Evolutionary conservation across 2,888 invertebrate genomes (phyloP).

Genomic region (Icerya purchasi): DNA sequence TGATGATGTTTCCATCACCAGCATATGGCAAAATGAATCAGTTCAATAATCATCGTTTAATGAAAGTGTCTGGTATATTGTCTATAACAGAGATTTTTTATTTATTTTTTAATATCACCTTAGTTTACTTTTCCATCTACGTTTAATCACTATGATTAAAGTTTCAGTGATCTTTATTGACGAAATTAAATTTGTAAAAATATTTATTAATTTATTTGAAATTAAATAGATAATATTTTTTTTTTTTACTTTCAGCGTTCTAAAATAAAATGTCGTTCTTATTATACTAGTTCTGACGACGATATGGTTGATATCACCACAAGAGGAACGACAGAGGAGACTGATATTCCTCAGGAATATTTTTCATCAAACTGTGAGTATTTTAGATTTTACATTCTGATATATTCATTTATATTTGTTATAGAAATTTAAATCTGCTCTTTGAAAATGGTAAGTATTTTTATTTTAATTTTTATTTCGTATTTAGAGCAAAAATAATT

Average conservation of each 20-base stretch:
- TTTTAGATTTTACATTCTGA: not conserved
- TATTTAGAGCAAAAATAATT: too few relatives aligned
- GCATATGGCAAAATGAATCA: too few relatives aligned
- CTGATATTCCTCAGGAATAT: conserved; percentile 1
- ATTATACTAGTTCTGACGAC: conserved; percentile 31
- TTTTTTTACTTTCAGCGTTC: not conserved
- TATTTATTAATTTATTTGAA: not conserved
- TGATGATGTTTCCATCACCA: too few relatives aligned
- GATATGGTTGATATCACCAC: conserved; percentile 45
- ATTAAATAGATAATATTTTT: not conserved
- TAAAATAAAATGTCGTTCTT: conserved; percentile 6
- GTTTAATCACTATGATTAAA: too few relatives aligned
- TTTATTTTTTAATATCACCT: too few relatives aligned
- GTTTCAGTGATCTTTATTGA: too few relatives aligned
- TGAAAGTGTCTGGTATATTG: too few relatives aligned
- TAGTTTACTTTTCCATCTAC: too few relatives aligned
- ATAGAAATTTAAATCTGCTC: not conserved
- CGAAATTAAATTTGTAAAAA: too few relatives aligned
- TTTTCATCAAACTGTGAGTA: not conserved
- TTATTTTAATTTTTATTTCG: too few relatives aligned
- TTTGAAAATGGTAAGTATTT: not conserved
- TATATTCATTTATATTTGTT: not conserved
- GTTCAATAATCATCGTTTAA: too few relatives aligned
- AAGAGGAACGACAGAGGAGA: conserved; percentile 26
- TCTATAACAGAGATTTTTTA: too few relatives aligned